Conservation (phyloP, 1,140 invertebrate species). For the Ceratitis capitata region DNA sequence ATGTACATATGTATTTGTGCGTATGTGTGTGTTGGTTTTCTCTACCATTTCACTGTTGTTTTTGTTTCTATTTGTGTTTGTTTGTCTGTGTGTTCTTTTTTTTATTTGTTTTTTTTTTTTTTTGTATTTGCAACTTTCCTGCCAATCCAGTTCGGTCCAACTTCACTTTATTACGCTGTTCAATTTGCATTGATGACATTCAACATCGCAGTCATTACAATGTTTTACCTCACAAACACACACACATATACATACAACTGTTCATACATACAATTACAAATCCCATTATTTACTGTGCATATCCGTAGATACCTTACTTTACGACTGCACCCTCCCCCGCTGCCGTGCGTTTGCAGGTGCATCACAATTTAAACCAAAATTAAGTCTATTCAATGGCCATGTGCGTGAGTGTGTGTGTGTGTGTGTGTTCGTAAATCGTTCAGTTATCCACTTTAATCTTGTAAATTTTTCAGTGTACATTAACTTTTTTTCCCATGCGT, state of each 20-base stretch:
- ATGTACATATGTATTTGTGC: neutral
- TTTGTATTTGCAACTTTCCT: neutral
- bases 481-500: neutral
- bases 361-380: neutral
- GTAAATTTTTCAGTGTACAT: neutral
- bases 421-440: neutral
- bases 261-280: slow-evolving; percentile 9
- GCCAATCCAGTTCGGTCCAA: slow-evolving; percentile 18
- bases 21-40: neutral
- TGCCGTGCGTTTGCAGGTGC: neutral
- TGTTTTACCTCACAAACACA: neutral
- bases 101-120: neutral
- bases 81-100: neutral
- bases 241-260: neutral
- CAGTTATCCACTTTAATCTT: neutral
- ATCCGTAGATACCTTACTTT: too few species aligned
- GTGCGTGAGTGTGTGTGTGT: neutral
- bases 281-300: neutral
- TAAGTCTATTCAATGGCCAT: neutral
- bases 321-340: too few species aligned
- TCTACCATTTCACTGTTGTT: neutral
- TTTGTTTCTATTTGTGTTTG: neutral
- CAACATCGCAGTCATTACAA: slow-evolving; percentile 3
- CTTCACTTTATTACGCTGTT: slow-evolving; percentile 29
- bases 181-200: slow-evolving; percentile 30